Evolutionary conservation across 1,140 invertebrate genomes (phyloP).

Genomic region (Papilio polytes): DNA sequence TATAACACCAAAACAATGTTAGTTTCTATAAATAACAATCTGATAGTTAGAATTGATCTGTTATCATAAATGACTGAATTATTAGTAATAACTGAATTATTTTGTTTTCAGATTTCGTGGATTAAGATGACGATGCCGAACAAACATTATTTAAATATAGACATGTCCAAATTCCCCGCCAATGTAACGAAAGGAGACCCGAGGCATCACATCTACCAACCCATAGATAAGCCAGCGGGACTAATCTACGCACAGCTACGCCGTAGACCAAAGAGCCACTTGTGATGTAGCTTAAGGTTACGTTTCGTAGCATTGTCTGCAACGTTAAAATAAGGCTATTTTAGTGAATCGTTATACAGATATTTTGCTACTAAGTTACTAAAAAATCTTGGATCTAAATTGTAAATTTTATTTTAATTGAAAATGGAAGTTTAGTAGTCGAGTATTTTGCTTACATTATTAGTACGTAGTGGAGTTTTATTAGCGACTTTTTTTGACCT

Average conservation of each 20-base stretch:
- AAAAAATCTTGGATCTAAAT: neutral
- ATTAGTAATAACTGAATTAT: neutral
- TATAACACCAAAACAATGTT: neutral
- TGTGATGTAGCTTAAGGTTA: constrained; percentile 67
- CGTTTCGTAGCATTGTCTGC: constrained; percentile 50
- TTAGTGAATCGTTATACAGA: neutral
- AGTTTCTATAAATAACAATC: neutral
- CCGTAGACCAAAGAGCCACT: constrained; percentile 84
- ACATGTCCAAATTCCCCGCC: constrained; percentile 88
- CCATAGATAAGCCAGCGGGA: constrained; percentile 90
- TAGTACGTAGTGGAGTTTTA: neutral
- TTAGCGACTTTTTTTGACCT: neutral
- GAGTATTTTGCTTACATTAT: neutral
- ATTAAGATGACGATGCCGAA: constrained; percentile 92
- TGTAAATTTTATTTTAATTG: neutral
- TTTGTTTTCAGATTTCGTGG: constrained; percentile 83
- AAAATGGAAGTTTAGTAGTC: neutral
- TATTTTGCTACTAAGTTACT: neutral
- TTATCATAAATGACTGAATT: neutral
- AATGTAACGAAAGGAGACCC: constrained; percentile 84
- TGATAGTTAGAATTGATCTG: neutral
- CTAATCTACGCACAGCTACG: constrained; percentile 89
- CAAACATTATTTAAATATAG: constrained; percentile 90
- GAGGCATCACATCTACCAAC: constrained; percentile 89
- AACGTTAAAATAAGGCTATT: constrained; percentile 15